A percentile compares a stretch with the other conserved stretches of the same genome.
Conservation (phyloP, 2,797 vertebrate species). For the Hydrophis major region DNA sequence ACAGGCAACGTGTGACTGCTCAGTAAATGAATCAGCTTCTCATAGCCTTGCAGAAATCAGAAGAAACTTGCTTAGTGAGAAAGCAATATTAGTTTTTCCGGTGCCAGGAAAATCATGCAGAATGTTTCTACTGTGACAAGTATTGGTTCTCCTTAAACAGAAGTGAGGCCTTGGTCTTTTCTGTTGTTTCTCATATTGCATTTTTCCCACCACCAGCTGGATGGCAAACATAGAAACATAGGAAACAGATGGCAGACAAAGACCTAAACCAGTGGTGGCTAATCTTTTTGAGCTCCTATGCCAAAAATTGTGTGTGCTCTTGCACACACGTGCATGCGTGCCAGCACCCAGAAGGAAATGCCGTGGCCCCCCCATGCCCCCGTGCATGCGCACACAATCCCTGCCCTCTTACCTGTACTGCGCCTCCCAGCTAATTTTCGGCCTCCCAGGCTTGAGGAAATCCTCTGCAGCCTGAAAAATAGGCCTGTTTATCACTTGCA, state of each 20-base stretch:
- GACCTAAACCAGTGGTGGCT: neutral
- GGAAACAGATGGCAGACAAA: neutral
- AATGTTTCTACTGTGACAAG: constrained; percentile 2
- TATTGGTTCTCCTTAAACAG: constrained; percentile 6
- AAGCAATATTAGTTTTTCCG: neutral
- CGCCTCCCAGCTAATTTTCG: too few species aligned
- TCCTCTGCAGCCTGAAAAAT: too few species aligned
- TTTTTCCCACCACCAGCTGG: neutral
- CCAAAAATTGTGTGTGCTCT: too few species aligned
- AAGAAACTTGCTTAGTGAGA: neutral
- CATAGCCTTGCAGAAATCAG: neutral
- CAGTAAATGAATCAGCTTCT: constrained; percentile 12
- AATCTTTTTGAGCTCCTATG: too few species aligned
- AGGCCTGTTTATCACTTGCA: too few species aligned
- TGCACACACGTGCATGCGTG: fast-evolving
- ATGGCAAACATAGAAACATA: neutral
- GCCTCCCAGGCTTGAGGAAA: too few species aligned
- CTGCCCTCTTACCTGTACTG: too few species aligned
- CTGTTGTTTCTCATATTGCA: neutral
- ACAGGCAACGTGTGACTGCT: constrained; percentile 31
- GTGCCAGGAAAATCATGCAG: neutral
- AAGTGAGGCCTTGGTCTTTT: neutral
- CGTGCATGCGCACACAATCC: too few species aligned
- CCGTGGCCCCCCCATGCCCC: too few species aligned
- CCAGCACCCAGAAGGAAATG: too few species aligned